Conservation (phyloP, 2,888 invertebrate species). For the Ochlodes sylvanus region DNA sequence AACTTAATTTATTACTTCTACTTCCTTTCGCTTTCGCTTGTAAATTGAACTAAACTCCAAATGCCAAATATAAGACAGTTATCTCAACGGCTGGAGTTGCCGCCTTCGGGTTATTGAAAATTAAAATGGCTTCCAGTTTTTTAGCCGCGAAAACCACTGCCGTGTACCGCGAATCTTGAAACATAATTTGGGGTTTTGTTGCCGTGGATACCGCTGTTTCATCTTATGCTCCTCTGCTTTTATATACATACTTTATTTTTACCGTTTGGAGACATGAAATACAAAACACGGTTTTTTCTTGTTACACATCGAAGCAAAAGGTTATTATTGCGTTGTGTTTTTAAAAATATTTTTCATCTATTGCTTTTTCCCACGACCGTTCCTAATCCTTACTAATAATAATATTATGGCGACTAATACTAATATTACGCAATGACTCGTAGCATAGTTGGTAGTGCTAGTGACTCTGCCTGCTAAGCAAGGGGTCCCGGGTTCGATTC, state of each 20-base stretch:
- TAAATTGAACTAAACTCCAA: constrained; percentile 42
- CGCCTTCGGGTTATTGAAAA: constrained; percentile 78
- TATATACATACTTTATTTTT: background rate
- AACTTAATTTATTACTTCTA: no score
- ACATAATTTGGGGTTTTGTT: constrained; percentile 44
- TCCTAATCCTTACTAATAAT: no score
- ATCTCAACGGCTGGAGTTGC: constrained; percentile 65
- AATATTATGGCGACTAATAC: no score
- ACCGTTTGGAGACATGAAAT: background rate
- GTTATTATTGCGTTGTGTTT: no score
- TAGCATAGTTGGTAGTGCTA: no score
- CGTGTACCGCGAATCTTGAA: constrained; percentile 62
- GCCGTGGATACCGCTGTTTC: constrained; percentile 14
- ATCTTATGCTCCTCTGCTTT: constrained; percentile 6
- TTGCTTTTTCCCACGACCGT: no score
- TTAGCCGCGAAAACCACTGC: constrained; percentile 64
- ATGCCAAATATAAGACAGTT: constrained; percentile 63
- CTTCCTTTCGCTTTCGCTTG: background rate
- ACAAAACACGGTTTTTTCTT: no score
- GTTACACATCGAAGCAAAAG: no score
- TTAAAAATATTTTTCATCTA: no score
- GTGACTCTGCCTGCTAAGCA: no score
- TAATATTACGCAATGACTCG: no score
- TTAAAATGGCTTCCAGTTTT: constrained; percentile 75
- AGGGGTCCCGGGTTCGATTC: no score